Evolutionary conservation across 2,888 invertebrate species (phyloP), one percentile per base, ranked within the genome.

Genomic region (Alsophila aescularia): DNA sequence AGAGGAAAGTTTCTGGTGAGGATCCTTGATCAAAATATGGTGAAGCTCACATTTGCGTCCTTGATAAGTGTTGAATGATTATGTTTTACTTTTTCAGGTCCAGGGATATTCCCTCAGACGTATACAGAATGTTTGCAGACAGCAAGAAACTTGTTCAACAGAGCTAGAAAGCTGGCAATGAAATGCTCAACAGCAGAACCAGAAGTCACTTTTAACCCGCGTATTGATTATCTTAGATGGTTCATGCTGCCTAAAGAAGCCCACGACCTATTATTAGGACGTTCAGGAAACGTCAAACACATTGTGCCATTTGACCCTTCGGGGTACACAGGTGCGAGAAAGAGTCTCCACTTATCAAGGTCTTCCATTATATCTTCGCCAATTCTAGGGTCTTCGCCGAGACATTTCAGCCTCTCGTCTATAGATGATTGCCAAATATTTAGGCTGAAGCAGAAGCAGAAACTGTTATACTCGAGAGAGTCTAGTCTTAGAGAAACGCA

Each of bases 211-310:
- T 96, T 97, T 73, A 95, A 95, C 69, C 90, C 92, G 10, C 92
- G 94, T 39, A 93, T 95, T 36, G 94, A 95, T 64, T 92, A 93
- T 48, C 87, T 97, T 10, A 93, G 97, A 58, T 98, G 98, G 98
- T 98, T 97, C 84, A 95, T 98, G 93, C 83, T 98, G 45, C 97
- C 97, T 0, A 95, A 95, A 75, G 98, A 98, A 89, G 97, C 97
- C 0, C 95, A 96, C 72, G 94, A 95, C 64, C 92, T 96, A 29
- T 84, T 96, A 1, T 88, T 95, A 0, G 95, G 95, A 14, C 93
- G 94, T 70, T 95, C 95, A 34, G 95, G 93, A 51, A 96, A 95
- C 72, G 95, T 96, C 7, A 96, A 96, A 83, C 95, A 96, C 54
- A 93, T 93, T 63, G 95, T 95, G 64, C 96, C 96, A 52, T 96